Base-by-base conservation (phyloP, 2,888 invertebrate species). In the Danaus chrysippus region DNA sequence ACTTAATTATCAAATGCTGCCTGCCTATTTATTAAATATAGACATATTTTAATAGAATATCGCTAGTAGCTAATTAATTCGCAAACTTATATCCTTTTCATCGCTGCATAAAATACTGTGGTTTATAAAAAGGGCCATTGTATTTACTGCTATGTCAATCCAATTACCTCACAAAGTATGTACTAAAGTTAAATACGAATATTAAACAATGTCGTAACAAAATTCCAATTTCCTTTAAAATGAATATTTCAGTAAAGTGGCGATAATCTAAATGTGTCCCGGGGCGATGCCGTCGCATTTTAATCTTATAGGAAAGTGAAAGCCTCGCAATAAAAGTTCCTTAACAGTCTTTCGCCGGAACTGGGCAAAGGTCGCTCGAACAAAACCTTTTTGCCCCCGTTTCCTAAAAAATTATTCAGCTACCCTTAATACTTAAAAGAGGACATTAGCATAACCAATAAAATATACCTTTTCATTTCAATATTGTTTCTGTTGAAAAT, bases 251-350 rank as follows among this genome's bases (percentile, higher is more conserved):
- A 58, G 60, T 56, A 64, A 55, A 63, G 52, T 52, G 58, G 49
- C 61, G 64, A 67, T 65, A 67, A 69, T 58, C 56, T 46, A 19
- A 63, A 62, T 57, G 57, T 58, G 23, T 61, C 63, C 65, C 61
- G 19, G 44, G 56, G 61, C 44, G 53, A 46, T 42, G 53, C 53
- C 54, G 61, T 55, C 66, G 65, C 62, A 43, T 67, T 66, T 64
- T 66, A 66, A 68, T 63, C 63, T 66, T 63, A 66, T 62, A 62
- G 63, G 61, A 61, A 67, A 59, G 62, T 59, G 56, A 62, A 64
- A 58, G 62, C 61, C 62, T 53, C 43, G 59, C 63, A 66, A 68
- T 67, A 68, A 70, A 68, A 68, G 63, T 64, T 63, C 53, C 55
- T 59, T 67, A 66, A 68, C 59, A 61, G 62, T 56, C 63, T 67